Base-by-base conservation (phyloP, 2,888 invertebrate species). In the Drosophila ezoana region DNA sequence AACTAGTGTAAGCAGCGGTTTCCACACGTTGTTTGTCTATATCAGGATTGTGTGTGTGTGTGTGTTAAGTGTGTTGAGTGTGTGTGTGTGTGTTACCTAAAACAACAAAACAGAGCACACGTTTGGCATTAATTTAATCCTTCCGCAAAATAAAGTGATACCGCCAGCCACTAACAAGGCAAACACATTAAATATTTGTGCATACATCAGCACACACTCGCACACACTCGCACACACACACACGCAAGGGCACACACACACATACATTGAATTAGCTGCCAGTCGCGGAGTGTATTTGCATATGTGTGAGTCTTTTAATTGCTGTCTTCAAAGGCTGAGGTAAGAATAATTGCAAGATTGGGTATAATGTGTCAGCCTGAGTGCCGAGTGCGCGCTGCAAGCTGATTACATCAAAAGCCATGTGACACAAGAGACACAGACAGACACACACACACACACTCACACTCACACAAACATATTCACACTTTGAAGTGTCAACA, bases 61-160 rank as follows among this genome's bases (percentile, higher is more conserved):
- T 44, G 18, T 20, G 33, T 49, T 28, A 28, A 28, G 33, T 60
- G 43, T 61, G 23, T 43, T 60, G 23, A 65, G 37, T 48, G 38
- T 44, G n/a, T 47, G 53, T 67, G 16, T 73, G 70, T 77, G 70
- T 69, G 73, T 40, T 73, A 66, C 73, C 71, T 77, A 80, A 78
- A 79, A 79, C 64, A 89, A 79, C 69, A 62, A 28, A 49, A 28
- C 56, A 57, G 52, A 68, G 82, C 85, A 85, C 81, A 85, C 86
- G 85, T 85, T 83, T 82, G 87, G 86, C 79, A 90, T 89, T 89
- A 87, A 89, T 84, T 79, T 89, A 89, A 90, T 89, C 89, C 90
- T 89, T 83, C 90, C 90, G 81, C 90, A 90, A 82, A 90, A 90
- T 90, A 81, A 90, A 90, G 90, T 90, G 90, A 89, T 89, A 87